phyloP scores from a whole-genome alignment of 2,113 vertebrate genomes.

The Tylochromis polylepis region DNA sequence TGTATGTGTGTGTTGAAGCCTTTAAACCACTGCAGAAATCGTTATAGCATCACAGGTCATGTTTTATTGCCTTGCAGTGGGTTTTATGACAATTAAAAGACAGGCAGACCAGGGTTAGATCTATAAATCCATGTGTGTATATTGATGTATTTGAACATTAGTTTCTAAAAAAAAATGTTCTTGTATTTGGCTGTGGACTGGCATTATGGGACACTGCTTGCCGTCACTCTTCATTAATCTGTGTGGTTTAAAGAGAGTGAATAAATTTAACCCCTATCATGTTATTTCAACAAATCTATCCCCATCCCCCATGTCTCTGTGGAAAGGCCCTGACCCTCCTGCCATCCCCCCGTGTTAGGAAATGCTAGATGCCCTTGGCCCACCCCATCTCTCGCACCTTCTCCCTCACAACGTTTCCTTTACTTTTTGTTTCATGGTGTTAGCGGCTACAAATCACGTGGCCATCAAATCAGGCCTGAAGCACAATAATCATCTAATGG shows the following conservation, averaged over 20 bases:
- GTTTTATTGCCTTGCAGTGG: background rate
- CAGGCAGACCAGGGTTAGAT: background rate
- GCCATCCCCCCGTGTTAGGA: background rate
- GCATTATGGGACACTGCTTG: background rate
- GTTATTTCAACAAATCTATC: background rate
- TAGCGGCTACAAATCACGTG: background rate
- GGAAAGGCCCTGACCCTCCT: slow-evolving; percentile 30
- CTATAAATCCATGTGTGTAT: background rate
- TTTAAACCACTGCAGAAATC: slow-evolving; percentile 1
- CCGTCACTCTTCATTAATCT: background rate
- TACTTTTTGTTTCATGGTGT: background rate
- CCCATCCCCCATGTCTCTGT: background rate
- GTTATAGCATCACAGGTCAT: slow-evolving; percentile 15
- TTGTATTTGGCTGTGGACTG: background rate
- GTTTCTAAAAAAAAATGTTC: background rate
- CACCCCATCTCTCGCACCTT: background rate
- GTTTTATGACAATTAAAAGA: slow-evolving; percentile 57
- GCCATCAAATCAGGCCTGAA: slow-evolving; percentile 14
- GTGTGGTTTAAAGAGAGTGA: background rate
- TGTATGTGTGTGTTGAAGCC: background rate
- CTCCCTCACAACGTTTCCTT: background rate
- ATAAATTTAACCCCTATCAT: background rate
- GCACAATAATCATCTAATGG: slow-evolving; percentile 39
- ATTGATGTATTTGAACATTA: background rate
- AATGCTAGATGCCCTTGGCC: background rate